Evolutionary conservation across 1,140 invertebrate genomes (phyloP), one percentile per base, ranked within the genome.

Genomic region (Heliconius hermathena): DNA sequence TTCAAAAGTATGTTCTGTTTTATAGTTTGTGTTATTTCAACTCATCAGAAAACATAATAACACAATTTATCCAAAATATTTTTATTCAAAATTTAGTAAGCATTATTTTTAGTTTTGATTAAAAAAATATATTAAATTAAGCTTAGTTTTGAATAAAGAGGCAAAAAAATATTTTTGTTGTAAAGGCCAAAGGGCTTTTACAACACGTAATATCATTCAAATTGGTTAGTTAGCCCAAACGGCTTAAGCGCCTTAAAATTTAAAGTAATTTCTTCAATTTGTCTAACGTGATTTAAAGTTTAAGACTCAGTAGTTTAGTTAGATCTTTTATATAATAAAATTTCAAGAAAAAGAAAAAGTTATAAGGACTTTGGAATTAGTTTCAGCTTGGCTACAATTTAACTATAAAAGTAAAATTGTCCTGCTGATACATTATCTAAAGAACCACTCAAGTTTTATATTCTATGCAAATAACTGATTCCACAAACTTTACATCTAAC

Each of bases 361-460:
- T 66, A 66, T 26, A 66, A 66, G n/a, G 13, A 66, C 57, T 66
- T 66, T 16, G 57, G 11, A 66, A 29, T 66, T 16, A 66, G 57
- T 66, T 66, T 66, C 22, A 26, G 22, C 4, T 66, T 8, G 3
- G 16, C 3, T 66, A 26, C 8, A 22, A 66, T 66, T 66, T 73
- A 36, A 73, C 38, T 66, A 26, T 26, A 26, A 66, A 66, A 66
- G 4, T 3, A 26, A 22, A 66, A 66, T 66, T 13, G 57, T 22
- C 54, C 49, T 38, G 33, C 60, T 60, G 33, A 38, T 54, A 74
- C 54, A 38, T 26, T 38, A 38, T 60, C 54, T 36, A 54, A 66
- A 75, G 38, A 66, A 60, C 36, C 60, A 41, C 66, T 54, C 29
- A 74, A 74, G 49, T 74, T 74, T 38, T 36, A 54, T 66, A 26